Evolutionary conservation across 2,888 invertebrate species (phyloP), one percentile per base, ranked within the genome.

Genomic region (Caenorhabditis plicata): DNA sequence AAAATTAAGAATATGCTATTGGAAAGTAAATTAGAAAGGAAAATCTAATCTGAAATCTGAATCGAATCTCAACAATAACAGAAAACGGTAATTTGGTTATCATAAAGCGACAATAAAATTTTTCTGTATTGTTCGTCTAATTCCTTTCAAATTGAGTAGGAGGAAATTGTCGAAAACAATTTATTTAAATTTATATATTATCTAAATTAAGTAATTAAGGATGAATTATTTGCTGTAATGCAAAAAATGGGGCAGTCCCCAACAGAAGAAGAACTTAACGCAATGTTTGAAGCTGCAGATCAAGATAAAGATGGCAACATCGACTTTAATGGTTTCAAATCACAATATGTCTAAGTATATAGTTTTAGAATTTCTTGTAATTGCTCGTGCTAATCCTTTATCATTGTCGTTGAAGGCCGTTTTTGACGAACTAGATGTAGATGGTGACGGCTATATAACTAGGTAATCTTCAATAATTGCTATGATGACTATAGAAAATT

Each of bases 221-320:
- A 79, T 22, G 79, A 79, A 49, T 63, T 79, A 31, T 56, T 67
- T 22, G 67, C 73, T 1, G 80, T 80, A 7, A 80, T 80, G 80
- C 73, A 74, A 36, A 78, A 78, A 52, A 80, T 80, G 80, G 77
- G 78, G 13, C 79, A 80, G 52, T 66, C 71, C 32, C 80, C 80
- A 20, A 80, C 79, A 2, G 77, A 77, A 22, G 78, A 78, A 17
- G 80, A 80, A 33, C 57, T 80, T 9, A 66, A 70, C 33, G 78
- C 78, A 4, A 80, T 80, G 80, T 80, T 80, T 64, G 68, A 68
- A 19, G 77, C 80, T 0, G 80, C 80, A 3, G 80, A 80, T 51
- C 66, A 68, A 33, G 76, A 80, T 51, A 46, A 60, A 20, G 80
- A 80, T 45, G 80, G 80, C 27, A 73, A 76, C 38, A 80, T 80